Evolutionary conservation across 2,113 vertebrate genomes (phyloP).

Genomic region (Holacanthus passer): DNA sequence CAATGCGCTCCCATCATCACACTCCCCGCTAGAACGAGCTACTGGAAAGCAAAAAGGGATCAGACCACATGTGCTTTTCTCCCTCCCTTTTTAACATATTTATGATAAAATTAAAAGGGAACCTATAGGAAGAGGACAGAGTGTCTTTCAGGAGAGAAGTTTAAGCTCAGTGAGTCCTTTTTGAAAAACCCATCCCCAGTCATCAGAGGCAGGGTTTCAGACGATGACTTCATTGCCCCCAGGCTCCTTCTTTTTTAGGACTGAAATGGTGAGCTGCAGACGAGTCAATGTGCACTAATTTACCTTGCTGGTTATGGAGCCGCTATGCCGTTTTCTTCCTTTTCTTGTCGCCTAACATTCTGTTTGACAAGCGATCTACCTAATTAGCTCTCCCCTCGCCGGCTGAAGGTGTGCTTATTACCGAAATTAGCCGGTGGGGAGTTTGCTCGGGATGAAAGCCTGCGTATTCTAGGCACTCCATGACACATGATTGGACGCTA

Average conservation of each 20-base stretch:
- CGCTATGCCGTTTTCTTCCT: constrained; percentile 30
- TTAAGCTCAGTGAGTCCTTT: constrained; percentile 21
- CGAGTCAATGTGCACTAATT: constrained; percentile 55
- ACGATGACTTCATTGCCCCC: constrained; percentile 49
- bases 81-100: constrained; percentile 12
- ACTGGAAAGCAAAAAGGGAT: constrained; percentile 62
- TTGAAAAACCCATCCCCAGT: constrained; percentile 25
- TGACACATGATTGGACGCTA: constrained; percentile 56
- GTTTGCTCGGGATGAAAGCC: constrained; percentile 53
- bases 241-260: constrained; percentile 44
- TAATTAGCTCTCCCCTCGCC: constrained; percentile 57
- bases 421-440: constrained; percentile 58
- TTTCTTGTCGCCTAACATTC: constrained; percentile 40
- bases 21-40: constrained; percentile 46
- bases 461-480: constrained; percentile 16
- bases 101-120: background rate
- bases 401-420: constrained; percentile 65
- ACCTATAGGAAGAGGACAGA: background rate
- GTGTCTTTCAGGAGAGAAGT: constrained; percentile 3
- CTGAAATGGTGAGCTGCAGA: constrained; percentile 44
- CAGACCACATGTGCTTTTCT: background rate
- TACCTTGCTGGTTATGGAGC: constrained; percentile 54
- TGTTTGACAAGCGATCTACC: constrained; percentile 57
- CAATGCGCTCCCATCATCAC: constrained; percentile 50
- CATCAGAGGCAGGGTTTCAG: constrained; percentile 35